Percentiles rank a stretch among this genome's conserved stretches.
phyloP scores from a whole-genome alignment of 2,888 invertebrate genomes.

The Nephrotoma guestfalica region DNA sequence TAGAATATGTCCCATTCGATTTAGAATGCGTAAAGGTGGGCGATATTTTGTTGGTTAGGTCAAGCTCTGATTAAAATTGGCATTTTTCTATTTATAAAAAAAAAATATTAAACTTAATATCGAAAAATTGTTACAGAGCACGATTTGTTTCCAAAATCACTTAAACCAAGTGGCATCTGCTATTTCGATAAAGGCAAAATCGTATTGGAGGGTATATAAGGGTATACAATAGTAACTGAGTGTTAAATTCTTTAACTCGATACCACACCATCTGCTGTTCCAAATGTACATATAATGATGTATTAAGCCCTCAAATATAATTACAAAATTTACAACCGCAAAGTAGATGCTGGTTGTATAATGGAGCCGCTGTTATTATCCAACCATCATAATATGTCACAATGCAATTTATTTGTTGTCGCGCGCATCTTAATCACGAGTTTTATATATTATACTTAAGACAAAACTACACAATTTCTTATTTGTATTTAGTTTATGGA shows the following conservation, averaged over 20 bases:
- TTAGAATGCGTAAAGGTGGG: neutral
- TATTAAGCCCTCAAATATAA: neutral
- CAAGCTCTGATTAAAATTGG: neutral
- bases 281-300: neutral
- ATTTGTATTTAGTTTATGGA: neutral
- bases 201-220: neutral
- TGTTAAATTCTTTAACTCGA: neutral
- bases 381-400: neutral
- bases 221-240: neutral
- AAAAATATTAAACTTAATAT: too few relatives aligned
- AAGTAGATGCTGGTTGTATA: neutral
- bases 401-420: neutral
- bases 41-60: neutral
- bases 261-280: neutral
- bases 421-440: neutral
- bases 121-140: too few relatives aligned
- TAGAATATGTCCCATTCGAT: neutral
- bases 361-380: neutral
- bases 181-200: neutral
- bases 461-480: neutral
- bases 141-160: too few relatives aligned
- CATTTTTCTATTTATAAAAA: too few relatives aligned
- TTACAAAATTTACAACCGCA: neutral
- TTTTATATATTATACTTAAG: neutral
- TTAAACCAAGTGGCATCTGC: neutral